Base-by-base conservation (phyloP, 2,113 vertebrate species). In the Crypturellus undulatus region DNA sequence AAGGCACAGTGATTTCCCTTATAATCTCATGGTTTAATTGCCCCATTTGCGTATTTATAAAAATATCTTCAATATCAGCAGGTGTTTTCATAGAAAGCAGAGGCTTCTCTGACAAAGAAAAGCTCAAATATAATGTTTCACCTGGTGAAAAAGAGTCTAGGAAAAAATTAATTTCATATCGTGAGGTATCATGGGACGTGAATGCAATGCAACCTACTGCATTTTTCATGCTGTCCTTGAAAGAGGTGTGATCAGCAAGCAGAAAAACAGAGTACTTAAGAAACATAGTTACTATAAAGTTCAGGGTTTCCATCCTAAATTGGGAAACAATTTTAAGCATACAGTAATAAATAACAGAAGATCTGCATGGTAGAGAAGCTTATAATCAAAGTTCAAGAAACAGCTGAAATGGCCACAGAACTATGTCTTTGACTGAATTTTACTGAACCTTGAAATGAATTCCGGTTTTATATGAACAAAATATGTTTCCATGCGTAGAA, bases 121-220 rank as follows among this genome's bases (percentile, higher is more conserved):
- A 84, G 22, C 49, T 45, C 49, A 63, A 36, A 85, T 64, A 52
- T 64, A 84, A 82, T 42, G 26, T 75, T 91, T 67, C 67, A 79
- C 14, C 17, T 68, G 16, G 32, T 18, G 45, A 64, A 79, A 49
- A 60, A 79, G 47, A 54, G 18, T 22, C 36, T 34, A 42, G 34
- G 18, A 32, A 87, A 94, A 94, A 93, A 88, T 85, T 51, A 58
- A 70, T 93, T 83, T 92, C 64, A 21, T 49, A 63, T 21, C 14
- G 69, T 30, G 76, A 94, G 77, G 21, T 30, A 90, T 80, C 79
- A 95, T 24, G 77, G 42, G 78, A 60, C 38, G 79, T 30, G 85
- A 79, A 82, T 17, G 43, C 6, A 89, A 45, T 40, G 90, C 20
- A 49, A 82, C 67, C 92, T 54, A 84, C 72, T 42, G 70, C 7